These are phyloP conservation scores for Pangasianodon gigas DNA, from an alignment of 2,113 vertebrate species.

Conservation along the genomic window DNA sequence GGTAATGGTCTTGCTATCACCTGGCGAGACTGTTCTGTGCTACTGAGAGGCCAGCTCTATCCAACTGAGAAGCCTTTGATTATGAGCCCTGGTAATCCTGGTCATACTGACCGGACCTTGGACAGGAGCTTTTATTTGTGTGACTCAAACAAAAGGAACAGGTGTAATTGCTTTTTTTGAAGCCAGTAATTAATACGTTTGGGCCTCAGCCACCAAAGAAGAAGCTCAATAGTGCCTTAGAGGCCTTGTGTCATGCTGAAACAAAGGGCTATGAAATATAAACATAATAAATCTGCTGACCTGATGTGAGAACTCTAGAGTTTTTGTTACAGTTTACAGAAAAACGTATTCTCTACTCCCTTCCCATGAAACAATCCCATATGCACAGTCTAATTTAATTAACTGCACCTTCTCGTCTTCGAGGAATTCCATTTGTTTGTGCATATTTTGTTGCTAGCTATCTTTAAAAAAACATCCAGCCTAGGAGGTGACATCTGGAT, in stretches of 20 bases:
- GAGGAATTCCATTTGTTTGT: conserved; percentile 38
- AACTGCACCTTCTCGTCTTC: conserved; percentile 35
- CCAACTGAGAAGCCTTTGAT: conserved; percentile 58
- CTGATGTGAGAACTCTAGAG: not conserved
- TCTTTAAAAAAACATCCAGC: conserved; percentile 33
- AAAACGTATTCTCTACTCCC: conserved; percentile 39
- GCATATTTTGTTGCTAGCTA: conserved; percentile 37
- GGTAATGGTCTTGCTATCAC: conserved; percentile 57
- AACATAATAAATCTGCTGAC: conserved; percentile 28
- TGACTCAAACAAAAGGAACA: conserved; percentile 51
- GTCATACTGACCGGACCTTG: conserved; percentile 42
- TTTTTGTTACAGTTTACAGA: conserved; percentile 34
- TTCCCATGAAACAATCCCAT: conserved; percentile 4
- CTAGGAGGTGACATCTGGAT: conserved; percentile 56
- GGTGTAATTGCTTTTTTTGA: conserved; percentile 57
- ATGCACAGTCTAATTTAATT: conserved; percentile 33
- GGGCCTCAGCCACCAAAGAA: conserved; percentile 20
- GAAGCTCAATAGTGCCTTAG: conserved; percentile 29
- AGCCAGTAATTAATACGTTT: conserved; percentile 46
- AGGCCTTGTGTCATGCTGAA: conserved; percentile 20
- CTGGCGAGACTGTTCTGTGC: conserved; percentile 51
- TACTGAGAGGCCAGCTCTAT: conserved; percentile 43
- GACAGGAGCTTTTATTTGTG: conserved; percentile 46
- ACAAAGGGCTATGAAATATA: conserved; percentile 15
- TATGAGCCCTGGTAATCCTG: conserved; percentile 53